phyloP scores from a whole-genome alignment of 2,888 invertebrate genomes.

The Sarcophaga carnaria region DNA sequence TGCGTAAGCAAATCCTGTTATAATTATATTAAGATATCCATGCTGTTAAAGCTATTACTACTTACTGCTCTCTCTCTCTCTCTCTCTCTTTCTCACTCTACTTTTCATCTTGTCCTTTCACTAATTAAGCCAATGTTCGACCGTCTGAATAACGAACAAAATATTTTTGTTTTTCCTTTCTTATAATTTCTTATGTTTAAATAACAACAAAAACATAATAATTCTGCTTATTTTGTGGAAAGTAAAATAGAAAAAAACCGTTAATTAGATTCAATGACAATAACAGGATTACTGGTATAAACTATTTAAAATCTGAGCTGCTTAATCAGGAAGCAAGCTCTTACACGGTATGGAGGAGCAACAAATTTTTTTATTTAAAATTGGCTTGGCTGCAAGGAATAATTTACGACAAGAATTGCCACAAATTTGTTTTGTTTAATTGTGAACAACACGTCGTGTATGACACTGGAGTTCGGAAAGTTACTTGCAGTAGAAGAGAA shows the following conservation, averaged over 20 bases:
- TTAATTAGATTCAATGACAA: constrained; percentile 37
- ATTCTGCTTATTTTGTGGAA: constrained; percentile 14
- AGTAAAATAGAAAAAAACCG: neutral
- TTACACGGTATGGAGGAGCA: no score
- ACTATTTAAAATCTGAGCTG: no score
- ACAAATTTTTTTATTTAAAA: no score
- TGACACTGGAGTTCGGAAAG: no score
- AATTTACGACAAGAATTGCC: no score
- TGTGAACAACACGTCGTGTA: no score
- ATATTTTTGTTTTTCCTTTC: constrained; percentile 19
- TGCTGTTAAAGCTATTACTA: neutral
- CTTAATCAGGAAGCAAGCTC: no score
- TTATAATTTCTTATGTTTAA: constrained; percentile 10
- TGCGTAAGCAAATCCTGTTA: constrained; percentile 67
- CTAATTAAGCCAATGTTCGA: constrained; percentile 51
- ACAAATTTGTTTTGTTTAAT: no score
- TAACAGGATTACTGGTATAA: neutral
- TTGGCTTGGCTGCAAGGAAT: no score
- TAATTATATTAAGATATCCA: constrained; percentile 12
- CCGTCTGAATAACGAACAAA: constrained; percentile 15
- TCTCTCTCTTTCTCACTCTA: neutral
- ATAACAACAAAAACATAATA: neutral
- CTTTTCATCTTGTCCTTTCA: neutral
- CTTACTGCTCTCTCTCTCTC: neutral
- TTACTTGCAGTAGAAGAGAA: no score